Conservation (phyloP, 2,797 vertebrate species). For the Myioborus miniatus region DNA sequence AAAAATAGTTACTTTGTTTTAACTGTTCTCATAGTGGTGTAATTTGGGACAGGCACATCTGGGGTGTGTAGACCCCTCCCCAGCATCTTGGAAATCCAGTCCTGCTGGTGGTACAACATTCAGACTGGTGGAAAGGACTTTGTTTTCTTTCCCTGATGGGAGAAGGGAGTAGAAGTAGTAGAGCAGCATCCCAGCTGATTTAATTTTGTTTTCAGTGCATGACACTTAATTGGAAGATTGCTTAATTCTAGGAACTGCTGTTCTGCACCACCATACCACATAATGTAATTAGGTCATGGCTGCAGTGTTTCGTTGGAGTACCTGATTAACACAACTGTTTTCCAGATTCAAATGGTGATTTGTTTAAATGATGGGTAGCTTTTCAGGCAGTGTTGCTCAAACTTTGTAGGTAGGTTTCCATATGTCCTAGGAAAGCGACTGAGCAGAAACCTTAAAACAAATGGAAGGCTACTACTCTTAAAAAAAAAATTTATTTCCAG, state of each 20-base stretch:
- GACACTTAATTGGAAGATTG: conserved; percentile 54
- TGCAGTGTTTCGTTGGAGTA: conserved; percentile 8
- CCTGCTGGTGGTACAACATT: not conserved
- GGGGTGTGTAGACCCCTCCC: not conserved
- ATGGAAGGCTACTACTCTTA: not conserved
- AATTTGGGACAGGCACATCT: not conserved
- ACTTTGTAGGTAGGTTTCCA: not conserved
- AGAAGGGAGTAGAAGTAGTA: not conserved
- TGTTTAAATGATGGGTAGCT: not conserved
- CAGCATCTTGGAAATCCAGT: not conserved
- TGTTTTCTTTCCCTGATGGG: not conserved
- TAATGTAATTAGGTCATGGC: conserved; percentile 45
- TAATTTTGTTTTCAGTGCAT: conserved; percentile 47
- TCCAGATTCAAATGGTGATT: not conserved
- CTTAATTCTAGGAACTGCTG: conserved; percentile 56
- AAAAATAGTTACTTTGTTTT: conserved; percentile 3
- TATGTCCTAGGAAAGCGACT: not conserved
- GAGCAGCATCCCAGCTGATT: not conserved
- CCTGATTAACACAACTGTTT: not conserved
- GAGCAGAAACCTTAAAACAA: not conserved
- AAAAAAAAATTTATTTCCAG: not conserved
- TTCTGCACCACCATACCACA: conserved; percentile 1
- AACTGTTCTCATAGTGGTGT: not conserved
- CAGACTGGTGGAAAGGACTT: not conserved
- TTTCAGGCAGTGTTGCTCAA: not conserved